Percentiles rank a stretch among this genome's conserved stretches.
Evolutionary conservation across 2,113 vertebrate genomes (phyloP).

Genomic region (Onychostruthus taczanowskii): DNA sequence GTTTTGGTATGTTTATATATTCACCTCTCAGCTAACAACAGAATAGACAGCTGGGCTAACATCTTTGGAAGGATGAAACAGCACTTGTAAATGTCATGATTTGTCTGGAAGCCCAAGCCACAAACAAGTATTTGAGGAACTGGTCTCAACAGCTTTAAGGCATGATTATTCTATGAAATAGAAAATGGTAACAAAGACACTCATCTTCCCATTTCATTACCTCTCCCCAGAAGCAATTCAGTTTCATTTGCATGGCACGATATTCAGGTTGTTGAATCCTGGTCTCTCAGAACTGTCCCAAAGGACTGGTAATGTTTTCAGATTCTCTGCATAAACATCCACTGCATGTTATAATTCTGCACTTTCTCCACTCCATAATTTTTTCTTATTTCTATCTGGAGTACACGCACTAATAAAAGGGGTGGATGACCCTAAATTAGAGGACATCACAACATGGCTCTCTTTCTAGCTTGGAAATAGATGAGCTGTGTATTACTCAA

Average conservation of each 20-base stretch:
- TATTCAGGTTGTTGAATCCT: not conserved
- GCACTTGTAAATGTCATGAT: not conserved
- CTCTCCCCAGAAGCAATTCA: constrained; percentile 21
- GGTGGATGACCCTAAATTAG: not conserved
- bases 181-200: constrained; percentile 24
- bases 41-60: not conserved
- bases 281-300: not conserved
- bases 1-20: not conserved
- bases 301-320: not conserved
- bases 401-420: not conserved
- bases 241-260: constrained; percentile 6
- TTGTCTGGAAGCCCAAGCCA: not conserved
- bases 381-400: not conserved
- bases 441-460: not conserved
- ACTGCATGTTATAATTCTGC: not conserved
- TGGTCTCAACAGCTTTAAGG: constrained; percentile 7
- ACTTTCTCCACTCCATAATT: not conserved
- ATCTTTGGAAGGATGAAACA: not conserved
- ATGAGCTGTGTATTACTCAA: not conserved
- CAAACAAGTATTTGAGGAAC: not conserved
- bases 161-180: constrained; percentile 20
- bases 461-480: not conserved
- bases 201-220: constrained; percentile 30
- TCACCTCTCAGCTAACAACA: not conserved
- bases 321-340: not conserved